Base-by-base conservation (phyloP, 92 coral and sea anemone genomes). In the Palythoa caribaeorum region DNA sequence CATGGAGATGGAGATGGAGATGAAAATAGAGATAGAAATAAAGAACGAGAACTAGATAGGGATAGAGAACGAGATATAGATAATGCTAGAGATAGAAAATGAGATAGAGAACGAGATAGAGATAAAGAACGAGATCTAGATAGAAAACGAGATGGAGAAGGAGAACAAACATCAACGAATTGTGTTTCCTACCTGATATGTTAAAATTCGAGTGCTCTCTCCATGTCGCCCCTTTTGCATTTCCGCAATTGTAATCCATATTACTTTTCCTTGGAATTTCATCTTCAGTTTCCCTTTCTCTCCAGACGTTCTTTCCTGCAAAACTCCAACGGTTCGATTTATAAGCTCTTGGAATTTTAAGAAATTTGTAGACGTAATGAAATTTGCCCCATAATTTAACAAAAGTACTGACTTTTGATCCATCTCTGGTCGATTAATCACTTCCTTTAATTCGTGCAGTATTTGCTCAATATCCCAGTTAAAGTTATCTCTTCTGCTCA, bases 181-280 rank as follows among this genome's bases (percentile, higher is more conserved):
- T 28, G 28, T 28, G 28, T 28, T 1, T 73, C 73, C 75, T 86
- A 96, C 98, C 95, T 94, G 96, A 17, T 84, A 84, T 9, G 96
- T 94, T 71, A 96, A 77, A 75, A 96, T 92, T 72, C 98, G 84
- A 38, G 96, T 76, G 52, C 92, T 89, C 48, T 90, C 79, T 71
- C 81, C 87, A 79, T 85, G 89, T 50, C 91, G 88, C 51, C 94
- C 91, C 55, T 93, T 88, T 40, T 86, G 90, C 5, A 95, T 86
- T 38, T 93, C 94, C 20, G 94, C 90, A 6, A 92, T 90, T 15
- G 98, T 90, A 81, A 93, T 96, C 99, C 99, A 96, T 14, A 96
- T 89, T 90, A 92, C 77, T 78, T 90, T 89, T 35, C 96, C 98
- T 78, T 89, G 84, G 78, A 91, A 94, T 59, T 83, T 90, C 14